Conservation (phyloP, 2,888 invertebrate genomes). For the Acleris sparsana region DNA sequence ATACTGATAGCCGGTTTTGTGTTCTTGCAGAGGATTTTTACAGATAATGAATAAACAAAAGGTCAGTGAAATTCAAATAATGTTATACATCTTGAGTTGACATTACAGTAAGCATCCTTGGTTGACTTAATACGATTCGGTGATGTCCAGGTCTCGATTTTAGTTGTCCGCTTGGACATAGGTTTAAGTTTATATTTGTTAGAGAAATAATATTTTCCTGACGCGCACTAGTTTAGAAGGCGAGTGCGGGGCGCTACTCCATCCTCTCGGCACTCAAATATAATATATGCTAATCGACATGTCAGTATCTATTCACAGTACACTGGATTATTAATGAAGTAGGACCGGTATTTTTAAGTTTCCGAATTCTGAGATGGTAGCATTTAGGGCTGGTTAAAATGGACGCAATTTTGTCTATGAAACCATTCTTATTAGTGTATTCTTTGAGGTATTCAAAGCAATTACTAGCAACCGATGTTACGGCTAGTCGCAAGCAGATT, state of each 20-base stretch:
- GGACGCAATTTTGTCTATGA: neutral
- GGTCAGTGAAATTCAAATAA: conserved; percentile 47
- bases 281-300: conserved; percentile 31
- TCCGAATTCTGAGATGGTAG: conserved; percentile 26
- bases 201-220: conserved; percentile 74
- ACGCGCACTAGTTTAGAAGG: conserved; percentile 59
- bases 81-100: conserved; percentile 71
- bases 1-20: conserved; percentile 81
- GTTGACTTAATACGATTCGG: conserved; percentile 73
- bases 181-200: conserved; percentile 81
- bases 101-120: conserved; percentile 74
- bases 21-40: conserved; percentile 75
- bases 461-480: no score
- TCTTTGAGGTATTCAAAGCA: neutral
- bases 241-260: conserved; percentile 60
- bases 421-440: neutral
- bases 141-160: conserved; percentile 70
- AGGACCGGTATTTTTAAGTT: conserved; percentile 34
- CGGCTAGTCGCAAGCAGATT: no score
- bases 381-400: neutral
- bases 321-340: conserved; percentile 34
- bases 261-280: conserved; percentile 36
- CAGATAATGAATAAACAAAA: conserved; percentile 52
- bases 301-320: conserved; percentile 29
- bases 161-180: conserved; percentile 75